phyloP scores from a whole-genome alignment of 1,140 invertebrate species.

The Drosophila arizonae region DNA sequence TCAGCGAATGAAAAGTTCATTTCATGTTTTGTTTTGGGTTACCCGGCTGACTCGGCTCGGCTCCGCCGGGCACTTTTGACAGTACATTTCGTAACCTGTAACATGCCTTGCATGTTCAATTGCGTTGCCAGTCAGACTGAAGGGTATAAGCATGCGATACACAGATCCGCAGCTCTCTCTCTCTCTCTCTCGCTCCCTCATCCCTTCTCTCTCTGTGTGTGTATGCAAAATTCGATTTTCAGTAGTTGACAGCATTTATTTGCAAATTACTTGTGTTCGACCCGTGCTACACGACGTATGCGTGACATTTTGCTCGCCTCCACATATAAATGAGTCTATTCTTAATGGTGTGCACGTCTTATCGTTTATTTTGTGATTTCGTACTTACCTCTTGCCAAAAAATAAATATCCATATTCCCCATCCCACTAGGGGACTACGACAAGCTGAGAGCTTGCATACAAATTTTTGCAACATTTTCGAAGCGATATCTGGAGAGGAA shows the following conservation, averaged over 20 bases:
- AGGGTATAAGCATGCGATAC: conserved; percentile 22
- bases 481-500: too few relatives aligned
- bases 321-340: neutral
- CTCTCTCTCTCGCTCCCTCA: too few relatives aligned
- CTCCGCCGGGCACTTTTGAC: conserved; percentile 51
- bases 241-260: conserved; percentile 68
- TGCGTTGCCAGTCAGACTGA: conserved; percentile 15
- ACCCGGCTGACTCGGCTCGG: neutral
- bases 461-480: neutral
- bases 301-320: conserved; percentile 16
- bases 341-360: conserved; percentile 8
- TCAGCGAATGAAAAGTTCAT: conserved; percentile 45
- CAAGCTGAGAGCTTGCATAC: neutral
- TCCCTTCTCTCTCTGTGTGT: neutral
- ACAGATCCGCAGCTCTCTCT: conserved; percentile 5
- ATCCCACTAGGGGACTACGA: neutral
- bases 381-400: neutral
- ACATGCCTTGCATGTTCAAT: conserved; percentile 65
- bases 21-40: conserved; percentile 47
- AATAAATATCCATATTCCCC: neutral
- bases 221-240: conserved; percentile 50
- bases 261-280: conserved; percentile 66
- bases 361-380: conserved; percentile 21
- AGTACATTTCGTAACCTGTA: conserved; percentile 54
- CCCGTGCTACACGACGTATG: conserved; percentile 34